Base-by-base conservation (phyloP, 2,888 invertebrate species). In the Suillia variegata region DNA sequence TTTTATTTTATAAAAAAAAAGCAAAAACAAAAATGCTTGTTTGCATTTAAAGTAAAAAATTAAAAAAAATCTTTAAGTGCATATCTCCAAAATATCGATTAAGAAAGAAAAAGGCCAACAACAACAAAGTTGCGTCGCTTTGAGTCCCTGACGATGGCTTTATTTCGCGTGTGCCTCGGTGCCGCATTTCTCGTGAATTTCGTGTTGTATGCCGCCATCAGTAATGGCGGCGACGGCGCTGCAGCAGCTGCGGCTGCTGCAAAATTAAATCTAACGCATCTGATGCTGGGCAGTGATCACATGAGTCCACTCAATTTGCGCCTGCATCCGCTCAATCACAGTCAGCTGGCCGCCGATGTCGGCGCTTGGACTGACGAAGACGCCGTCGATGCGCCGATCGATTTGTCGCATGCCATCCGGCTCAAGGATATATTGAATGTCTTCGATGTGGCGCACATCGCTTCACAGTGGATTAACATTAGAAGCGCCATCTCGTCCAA, bases 361-460 rank as follows among this genome's bases (percentile, higher is more conserved):
- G 22, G 17, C 17, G 38, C 8, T 58, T n/a, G n/a, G n/a, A n/a
- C n/a, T n/a, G n/a, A n/a, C n/a, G n/a, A n/a, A n/a, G 42, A 31
- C 53, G 52, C n/a, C 51, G 24, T 55, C 17, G n/a, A 17, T 52
- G 31, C 57, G 42, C 56, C 57, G n/a, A 58, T 59, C 53, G 75
- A 79, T 70, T 71, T 77, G 58, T 67, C 70, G 17, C 71, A 71
- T 52, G 68, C 72, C 12, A 66, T 74, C 20, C 74, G 80, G 17
- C 71, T 82, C 34, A 73, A 76, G 64, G 79, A 82, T 60, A 63
- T 78, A 55, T 69, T 82, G 15, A 78, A 80, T 62, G 70, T 83
- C 1, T 82, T 82, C 59, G 78, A 81, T 67, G 68, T 83, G 26
- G 67, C 73, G 52, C 69, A 75, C 33, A 68, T 82, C 33, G 77